Evolutionary conservation across 1,140 invertebrate species (phyloP).

Genomic region (Ceratosolen solmsi): DNA sequence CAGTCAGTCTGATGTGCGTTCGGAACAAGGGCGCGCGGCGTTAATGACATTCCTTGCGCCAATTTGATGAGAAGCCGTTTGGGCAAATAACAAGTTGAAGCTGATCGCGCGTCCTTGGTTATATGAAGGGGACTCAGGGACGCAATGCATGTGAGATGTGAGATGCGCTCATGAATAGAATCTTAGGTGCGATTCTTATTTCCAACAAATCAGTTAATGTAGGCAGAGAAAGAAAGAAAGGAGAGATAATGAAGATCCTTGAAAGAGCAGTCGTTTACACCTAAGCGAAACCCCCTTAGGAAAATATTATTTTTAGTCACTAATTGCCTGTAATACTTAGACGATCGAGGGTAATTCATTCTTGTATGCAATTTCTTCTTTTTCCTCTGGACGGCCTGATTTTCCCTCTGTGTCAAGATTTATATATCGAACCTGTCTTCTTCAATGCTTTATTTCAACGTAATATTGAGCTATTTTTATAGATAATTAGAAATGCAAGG

Average conservation of each 20-base stretch:
- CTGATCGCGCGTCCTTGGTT: slow-evolving; percentile 40
- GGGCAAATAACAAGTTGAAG: background rate
- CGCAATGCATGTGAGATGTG: too few species aligned
- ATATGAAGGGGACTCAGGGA: slow-evolving; percentile 53
- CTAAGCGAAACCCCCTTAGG: background rate
- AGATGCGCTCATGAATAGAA: too few species aligned
- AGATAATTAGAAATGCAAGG: background rate
- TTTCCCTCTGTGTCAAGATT: background rate
- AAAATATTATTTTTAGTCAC: background rate
- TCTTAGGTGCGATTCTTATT: slow-evolving; percentile 44
- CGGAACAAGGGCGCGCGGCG: background rate
- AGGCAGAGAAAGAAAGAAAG: background rate
- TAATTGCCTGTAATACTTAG: background rate
- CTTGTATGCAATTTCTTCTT: background rate
- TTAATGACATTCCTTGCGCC: slow-evolving; percentile 54
- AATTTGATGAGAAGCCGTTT: slow-evolving; percentile 25
- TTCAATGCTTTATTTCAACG: background rate
- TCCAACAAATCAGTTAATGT: slow-evolving; percentile 6
- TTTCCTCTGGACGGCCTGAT: background rate
- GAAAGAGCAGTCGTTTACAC: too few species aligned
- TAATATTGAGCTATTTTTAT: slow-evolving; percentile 8
- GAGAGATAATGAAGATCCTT: background rate
- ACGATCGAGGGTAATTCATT: background rate
- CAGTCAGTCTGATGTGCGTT: too few species aligned
- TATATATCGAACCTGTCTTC: background rate